Percentiles rank a stretch among this genome's conserved stretches.
Evolutionary conservation across 2,797 vertebrate species (phyloP).

Genomic region (Malurus splendens): DNA sequence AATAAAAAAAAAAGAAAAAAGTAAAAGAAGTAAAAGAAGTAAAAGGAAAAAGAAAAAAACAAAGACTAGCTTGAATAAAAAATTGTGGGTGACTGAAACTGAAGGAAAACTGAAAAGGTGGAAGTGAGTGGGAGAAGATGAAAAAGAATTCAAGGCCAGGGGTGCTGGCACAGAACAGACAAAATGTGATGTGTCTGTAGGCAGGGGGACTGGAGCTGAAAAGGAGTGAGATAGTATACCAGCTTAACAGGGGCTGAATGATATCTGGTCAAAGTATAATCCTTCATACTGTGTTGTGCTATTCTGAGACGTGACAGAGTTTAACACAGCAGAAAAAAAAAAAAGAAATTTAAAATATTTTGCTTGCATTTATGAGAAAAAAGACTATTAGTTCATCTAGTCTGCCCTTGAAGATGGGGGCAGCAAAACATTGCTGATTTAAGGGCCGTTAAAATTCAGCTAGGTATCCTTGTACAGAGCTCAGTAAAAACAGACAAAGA

Average conservation of each 20-base stretch:
- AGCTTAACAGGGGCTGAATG: not conserved
- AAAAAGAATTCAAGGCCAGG: not conserved
- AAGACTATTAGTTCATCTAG: not conserved
- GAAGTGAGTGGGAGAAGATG: not conserved
- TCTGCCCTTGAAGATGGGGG: not conserved
- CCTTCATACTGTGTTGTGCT: not conserved
- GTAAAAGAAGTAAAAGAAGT: accelerated
- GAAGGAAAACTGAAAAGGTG: not conserved
- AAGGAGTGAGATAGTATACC: not conserved
- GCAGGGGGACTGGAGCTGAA: not conserved
- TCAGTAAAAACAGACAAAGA: not conserved
- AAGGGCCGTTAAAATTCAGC: not conserved
- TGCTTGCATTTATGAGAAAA: not conserved
- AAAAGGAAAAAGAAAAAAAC: not conserved
- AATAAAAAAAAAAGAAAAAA: not conserved
- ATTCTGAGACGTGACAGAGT: not conserved
- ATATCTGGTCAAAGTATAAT: not conserved
- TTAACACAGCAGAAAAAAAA: not conserved
- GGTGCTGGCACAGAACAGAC: not conserved
- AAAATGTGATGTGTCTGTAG: not conserved
- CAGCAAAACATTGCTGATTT: not conserved
- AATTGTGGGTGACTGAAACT: not conserved
- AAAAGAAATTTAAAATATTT: not conserved
- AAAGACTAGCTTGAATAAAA: not conserved
- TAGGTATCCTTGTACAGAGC: not conserved